Evolutionary conservation across 2,888 invertebrate genomes (phyloP).

Genomic region (Brachyptera risi): DNA sequence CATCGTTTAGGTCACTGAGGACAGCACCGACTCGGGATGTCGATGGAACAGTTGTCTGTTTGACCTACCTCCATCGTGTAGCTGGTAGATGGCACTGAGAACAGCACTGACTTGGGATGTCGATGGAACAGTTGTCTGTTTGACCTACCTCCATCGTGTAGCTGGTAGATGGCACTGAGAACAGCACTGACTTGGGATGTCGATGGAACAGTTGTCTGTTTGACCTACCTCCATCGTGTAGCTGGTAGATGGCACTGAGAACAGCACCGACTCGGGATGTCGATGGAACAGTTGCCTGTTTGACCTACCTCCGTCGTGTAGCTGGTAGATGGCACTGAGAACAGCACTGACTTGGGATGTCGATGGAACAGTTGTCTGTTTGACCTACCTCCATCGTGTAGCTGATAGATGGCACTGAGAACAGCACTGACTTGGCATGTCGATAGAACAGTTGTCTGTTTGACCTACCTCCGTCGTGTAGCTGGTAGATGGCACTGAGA

Average conservation of each 20-base stretch:
- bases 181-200: constrained; percentile 36
- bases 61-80: not conserved
- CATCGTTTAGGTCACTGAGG: constrained; percentile 9
- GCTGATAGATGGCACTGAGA: constrained; percentile 5
- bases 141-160: not conserved
- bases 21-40: constrained; percentile 36
- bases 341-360: constrained; percentile 36
- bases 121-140: constrained; percentile 20
- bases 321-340: constrained; percentile 5
- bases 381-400: not conserved
- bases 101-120: constrained; percentile 36
- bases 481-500: constrained; percentile 5
- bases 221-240: not conserved
- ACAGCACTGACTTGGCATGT: constrained; percentile 27
- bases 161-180: constrained; percentile 5
- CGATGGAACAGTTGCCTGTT: constrained; percentile 20
- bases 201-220: constrained; percentile 20
- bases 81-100: constrained; percentile 5
- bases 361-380: constrained; percentile 20
- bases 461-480: not conserved
- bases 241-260: constrained; percentile 5
- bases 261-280: constrained; percentile 36
- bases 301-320: not conserved
- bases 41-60: constrained; percentile 20
- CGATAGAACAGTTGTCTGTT: not conserved